phyloP scores from a whole-genome alignment of 2,888 invertebrate species.

The Pammene fasciana region DNA sequence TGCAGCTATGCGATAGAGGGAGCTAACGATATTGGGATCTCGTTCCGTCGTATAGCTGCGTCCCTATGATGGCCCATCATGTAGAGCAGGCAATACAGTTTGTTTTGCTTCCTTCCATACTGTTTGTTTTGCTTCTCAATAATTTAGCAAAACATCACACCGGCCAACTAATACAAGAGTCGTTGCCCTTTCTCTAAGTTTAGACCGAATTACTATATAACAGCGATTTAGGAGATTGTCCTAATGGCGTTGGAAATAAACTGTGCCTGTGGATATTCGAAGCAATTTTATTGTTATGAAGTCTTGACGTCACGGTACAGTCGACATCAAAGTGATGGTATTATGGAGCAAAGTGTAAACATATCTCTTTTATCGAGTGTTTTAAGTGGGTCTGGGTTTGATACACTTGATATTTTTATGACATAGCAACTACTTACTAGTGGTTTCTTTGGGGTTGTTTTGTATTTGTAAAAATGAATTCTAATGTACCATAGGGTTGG shows the following conservation, averaged over 20 bases:
- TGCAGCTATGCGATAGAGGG: no score
- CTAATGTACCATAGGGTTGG: background rate
- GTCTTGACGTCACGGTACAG: background rate
- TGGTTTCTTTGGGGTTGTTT: background rate
- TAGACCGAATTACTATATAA: constrained; percentile 51
- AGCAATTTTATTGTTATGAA: constrained; percentile 37
- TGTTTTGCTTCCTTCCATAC: constrained; percentile 8
- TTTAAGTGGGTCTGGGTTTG: background rate
- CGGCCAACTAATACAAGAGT: constrained; percentile 40
- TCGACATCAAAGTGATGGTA: background rate
- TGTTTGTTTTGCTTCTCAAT: constrained; percentile 10
- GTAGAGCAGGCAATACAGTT: no score
- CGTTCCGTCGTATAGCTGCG: no score
- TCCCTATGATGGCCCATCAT: no score
- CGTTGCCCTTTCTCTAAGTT: constrained; percentile 48
- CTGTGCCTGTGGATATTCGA: constrained; percentile 42
- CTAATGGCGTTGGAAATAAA: constrained; percentile 50
- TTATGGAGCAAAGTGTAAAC: background rate
- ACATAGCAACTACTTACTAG: background rate
- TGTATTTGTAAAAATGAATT: background rate
- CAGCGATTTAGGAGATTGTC: constrained; percentile 54
- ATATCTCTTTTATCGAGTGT: background rate
- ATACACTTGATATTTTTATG: background rate
- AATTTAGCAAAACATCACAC: constrained; percentile 24
- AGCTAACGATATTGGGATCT: no score